Conservation (phyloP, 2,113 vertebrate genomes). For the Cavia aperea region DNA sequence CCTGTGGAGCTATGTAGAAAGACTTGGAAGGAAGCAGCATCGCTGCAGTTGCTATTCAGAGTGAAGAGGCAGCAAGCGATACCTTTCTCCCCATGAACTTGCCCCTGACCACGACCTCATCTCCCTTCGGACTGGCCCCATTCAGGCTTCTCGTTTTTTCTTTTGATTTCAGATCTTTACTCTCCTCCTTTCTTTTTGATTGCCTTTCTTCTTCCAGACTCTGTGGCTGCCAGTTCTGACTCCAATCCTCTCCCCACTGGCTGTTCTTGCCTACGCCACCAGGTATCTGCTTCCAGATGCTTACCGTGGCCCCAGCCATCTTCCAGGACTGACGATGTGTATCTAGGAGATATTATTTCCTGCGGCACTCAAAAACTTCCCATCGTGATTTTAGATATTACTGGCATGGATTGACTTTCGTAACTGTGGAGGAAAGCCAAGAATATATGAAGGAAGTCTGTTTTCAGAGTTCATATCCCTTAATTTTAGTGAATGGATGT, state of each 20-base stretch:
- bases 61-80: conserved; percentile 51
- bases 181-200: conserved; percentile 33
- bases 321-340: conserved; percentile 51
- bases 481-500: conserved; percentile 67
- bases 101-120: conserved; percentile 21
- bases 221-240: conserved; percentile 56
- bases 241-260: conserved; percentile 46
- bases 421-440: conserved; percentile 67
- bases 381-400: conserved; percentile 61
- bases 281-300: conserved; percentile 68
- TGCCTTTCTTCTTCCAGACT: conserved; percentile 48
- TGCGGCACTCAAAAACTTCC: conserved; percentile 53
- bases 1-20: conserved; percentile 60
- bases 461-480: conserved; percentile 69
- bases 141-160: not conserved
- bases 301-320: conserved; percentile 48
- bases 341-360: conserved; percentile 51
- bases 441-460: conserved; percentile 67
- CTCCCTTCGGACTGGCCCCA: conserved; percentile 5
- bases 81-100: conserved; percentile 56
- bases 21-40: conserved; percentile 67
- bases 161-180: conserved; percentile 40
- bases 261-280: conserved; percentile 58
- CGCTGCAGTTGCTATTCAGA: conserved; percentile 60
- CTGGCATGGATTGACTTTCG: conserved; percentile 53